These are phyloP conservation scores for Dascillus cervinus DNA, from an alignment of 2,888 invertebrate genomes.

Conservation along the genomic window DNA sequence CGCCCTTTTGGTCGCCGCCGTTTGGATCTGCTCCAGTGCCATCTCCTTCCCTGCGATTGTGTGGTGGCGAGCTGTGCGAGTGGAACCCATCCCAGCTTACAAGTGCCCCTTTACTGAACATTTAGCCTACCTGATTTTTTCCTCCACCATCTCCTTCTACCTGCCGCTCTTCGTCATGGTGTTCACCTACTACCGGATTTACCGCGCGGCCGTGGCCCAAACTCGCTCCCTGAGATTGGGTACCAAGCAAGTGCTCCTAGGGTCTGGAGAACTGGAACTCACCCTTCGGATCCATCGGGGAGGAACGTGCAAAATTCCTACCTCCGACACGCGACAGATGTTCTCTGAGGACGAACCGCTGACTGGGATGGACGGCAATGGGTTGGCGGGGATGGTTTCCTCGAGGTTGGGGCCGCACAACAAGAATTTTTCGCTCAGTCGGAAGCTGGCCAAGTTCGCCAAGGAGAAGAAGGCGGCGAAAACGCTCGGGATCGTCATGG, in stretches of 20 bases:
- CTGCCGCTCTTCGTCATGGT: slow-evolving; percentile 95
- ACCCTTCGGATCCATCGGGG: slow-evolving; percentile 92
- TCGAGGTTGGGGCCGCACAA: slow-evolving; percentile 54
- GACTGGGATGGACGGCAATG: slow-evolving; percentile 71
- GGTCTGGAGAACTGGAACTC: slow-evolving; percentile 77
- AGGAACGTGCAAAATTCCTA: slow-evolving; percentile 60
- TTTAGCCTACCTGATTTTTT: slow-evolving; percentile 92
- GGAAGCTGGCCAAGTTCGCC: slow-evolving; percentile 90
- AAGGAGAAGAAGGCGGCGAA: slow-evolving; percentile 98
- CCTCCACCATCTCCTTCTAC: slow-evolving; percentile 96
- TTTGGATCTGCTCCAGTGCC: slow-evolving; percentile 94
- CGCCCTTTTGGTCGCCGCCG: slow-evolving; percentile 79
- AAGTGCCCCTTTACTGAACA: slow-evolving; percentile 97
- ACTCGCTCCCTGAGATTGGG: slow-evolving; percentile 85
- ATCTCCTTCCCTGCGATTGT: slow-evolving; percentile 98
- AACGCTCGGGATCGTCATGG: slow-evolving; percentile 94
- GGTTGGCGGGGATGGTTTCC: slow-evolving; percentile 61
- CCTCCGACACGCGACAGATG: slow-evolving; percentile 26
- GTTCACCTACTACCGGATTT: slow-evolving; percentile 95
- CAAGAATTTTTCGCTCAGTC: slow-evolving; percentile 89
- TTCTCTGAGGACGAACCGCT: slow-evolving; percentile 65
- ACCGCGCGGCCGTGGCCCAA: slow-evolving; percentile 88
- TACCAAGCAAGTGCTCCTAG: slow-evolving; percentile 81
- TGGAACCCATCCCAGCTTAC: slow-evolving; percentile 70
- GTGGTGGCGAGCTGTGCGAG: slow-evolving; percentile 88